These are phyloP conservation scores for Sinosuthora webbiana DNA, from an alignment of 2,113 vertebrate species.

Conservation along the genomic window DNA sequence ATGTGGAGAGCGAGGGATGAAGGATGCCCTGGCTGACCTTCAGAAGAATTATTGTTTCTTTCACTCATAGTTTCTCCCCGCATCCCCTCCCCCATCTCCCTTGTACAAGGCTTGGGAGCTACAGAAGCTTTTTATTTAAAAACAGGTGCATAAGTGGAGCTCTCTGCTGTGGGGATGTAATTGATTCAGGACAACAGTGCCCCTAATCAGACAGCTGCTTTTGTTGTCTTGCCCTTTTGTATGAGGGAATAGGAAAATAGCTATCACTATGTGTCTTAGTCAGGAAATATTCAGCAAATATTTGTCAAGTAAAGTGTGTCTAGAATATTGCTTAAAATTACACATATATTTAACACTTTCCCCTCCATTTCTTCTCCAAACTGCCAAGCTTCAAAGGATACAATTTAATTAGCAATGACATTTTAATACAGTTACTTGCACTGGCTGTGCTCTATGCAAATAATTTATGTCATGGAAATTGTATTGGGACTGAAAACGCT, in stretches of 20 bases:
- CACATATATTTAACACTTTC: slow-evolving; percentile 6
- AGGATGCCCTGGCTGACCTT: slow-evolving; percentile 67
- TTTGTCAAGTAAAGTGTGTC: background rate
- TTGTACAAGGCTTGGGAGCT: background rate
- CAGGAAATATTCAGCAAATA: slow-evolving; percentile 48
- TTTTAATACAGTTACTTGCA: slow-evolving; percentile 12
- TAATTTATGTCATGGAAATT: slow-evolving; percentile 2
- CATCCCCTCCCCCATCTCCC: background rate
- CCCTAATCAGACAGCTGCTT: slow-evolving; percentile 64
- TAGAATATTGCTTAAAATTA: slow-evolving; percentile 5
- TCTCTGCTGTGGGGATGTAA: slow-evolving; percentile 23
- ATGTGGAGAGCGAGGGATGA: slow-evolving; percentile 25
- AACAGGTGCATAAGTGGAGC: slow-evolving; percentile 59
- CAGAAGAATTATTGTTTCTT: slow-evolving; percentile 64
- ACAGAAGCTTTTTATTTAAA: slow-evolving; percentile 49
- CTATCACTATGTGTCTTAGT: slow-evolving; percentile 8
- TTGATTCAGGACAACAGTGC: slow-evolving; percentile 51
- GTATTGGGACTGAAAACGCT: slow-evolving; percentile 3
- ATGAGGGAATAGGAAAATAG: slow-evolving; percentile 57
- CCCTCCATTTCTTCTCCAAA: background rate
- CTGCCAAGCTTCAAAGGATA: background rate
- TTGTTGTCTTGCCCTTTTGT: slow-evolving; percentile 39
- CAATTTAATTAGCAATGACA: background rate
- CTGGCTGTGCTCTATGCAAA: slow-evolving; percentile 19
- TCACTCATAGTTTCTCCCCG: background rate